Evolutionary conservation across 2,888 invertebrate genomes (phyloP), one percentile per base, ranked within the genome.

Genomic region (Aporophyla nigra): DNA sequence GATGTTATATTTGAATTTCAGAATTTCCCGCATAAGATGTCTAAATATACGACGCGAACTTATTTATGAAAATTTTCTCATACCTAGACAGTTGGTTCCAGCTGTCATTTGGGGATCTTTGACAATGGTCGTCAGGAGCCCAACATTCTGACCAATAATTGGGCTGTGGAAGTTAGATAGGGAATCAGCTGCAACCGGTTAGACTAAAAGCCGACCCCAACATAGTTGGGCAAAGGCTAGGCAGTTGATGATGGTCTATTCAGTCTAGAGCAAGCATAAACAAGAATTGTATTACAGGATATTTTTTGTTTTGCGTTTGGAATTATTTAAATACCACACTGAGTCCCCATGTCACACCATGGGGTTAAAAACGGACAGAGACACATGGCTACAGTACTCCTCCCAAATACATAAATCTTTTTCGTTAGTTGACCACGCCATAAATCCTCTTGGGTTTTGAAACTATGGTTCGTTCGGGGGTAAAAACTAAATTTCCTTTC

Each of bases 401-500:
- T 68, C 69, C 59, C 24, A 65, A 80, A 80, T 24, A 51, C 76
- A 82, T 86, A 82, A 75, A 86, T 82, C 78, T 84, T 74, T 69
- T 24, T 12, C 53, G 56, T 75, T 69, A 68, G 49, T 73, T 73
- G 73, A 76, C 76, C 72, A 71, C 16, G 19, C 66, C 69, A 76
- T 81, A 86, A 81, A 80, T 84, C 54, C 68, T 66, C 49, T 1
- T 43, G 67, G 72, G 67, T 73, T 78, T 69, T 61, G 24, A 72
- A 74, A 53, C 76, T 65, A 65, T 73, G 56, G 66, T 71, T 61
- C 56, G 54, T 58, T 61, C 27, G 69, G 58, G 54, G 61, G 62
- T 62, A 84, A 78, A 84, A 84, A 70, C 77, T 71, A 83, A 46
- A 70, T 72, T 71, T 53, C 61, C 49, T 75, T 69, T 83, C 61